Evolutionary conservation across 2,888 invertebrate species (phyloP).

Genomic region (Pollenia amentaria): DNA sequence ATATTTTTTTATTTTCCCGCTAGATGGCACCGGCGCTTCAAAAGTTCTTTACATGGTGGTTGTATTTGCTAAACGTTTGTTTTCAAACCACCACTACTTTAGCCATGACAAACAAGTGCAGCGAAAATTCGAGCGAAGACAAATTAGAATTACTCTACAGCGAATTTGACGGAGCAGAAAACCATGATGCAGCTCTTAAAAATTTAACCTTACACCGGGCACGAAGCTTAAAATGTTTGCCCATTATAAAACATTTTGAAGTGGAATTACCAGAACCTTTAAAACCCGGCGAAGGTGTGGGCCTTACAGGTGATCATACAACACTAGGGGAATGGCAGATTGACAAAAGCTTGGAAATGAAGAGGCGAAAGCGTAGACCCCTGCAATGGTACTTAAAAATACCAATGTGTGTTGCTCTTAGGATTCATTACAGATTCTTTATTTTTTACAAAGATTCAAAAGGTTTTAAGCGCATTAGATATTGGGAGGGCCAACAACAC

Average conservation of each 20-base stretch:
- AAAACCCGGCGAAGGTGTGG: conserved; percentile 87
- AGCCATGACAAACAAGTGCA: conserved; percentile 32
- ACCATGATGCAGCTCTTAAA: neutral
- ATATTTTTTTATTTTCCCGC: neutral
- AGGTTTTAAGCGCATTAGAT: conserved; percentile 79
- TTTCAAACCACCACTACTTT: neutral
- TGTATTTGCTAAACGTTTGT: conserved; percentile 1
- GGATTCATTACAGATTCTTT: conserved; percentile 81
- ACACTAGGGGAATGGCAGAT: conserved; percentile 90
- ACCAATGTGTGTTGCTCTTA: conserved; percentile 87
- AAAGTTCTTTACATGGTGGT: conserved; percentile 22
- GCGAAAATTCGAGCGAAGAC: neutral
- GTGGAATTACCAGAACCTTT: conserved; percentile 85
- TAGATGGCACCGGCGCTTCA: conserved; percentile 13
- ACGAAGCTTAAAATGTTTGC: conserved; percentile 78
- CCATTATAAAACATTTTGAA: conserved; percentile 80
- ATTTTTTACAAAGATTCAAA: conserved; percentile 77
- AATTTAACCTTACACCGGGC: neutral
- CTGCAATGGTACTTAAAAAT: conserved; percentile 87
- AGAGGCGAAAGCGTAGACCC: conserved; percentile 80
- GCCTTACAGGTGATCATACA: conserved; percentile 89
- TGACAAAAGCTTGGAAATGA: conserved; percentile 85
- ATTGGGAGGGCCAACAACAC: conserved; percentile 86
- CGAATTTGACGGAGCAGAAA: conserved; percentile 2
- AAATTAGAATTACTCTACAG: neutral